Evolutionary conservation across 2,888 invertebrate species (phyloP).

Genomic region (Euzophera pinguis): DNA sequence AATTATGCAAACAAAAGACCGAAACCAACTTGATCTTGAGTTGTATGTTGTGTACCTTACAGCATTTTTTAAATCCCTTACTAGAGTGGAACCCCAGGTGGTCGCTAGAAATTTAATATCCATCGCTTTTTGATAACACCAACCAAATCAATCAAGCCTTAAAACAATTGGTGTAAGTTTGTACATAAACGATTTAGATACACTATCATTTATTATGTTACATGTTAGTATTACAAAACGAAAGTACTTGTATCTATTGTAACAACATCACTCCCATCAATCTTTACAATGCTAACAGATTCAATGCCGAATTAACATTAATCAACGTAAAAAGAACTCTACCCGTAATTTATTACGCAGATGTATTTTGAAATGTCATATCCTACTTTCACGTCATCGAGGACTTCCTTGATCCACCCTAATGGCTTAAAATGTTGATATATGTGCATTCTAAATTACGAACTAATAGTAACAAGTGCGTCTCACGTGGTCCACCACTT

Average conservation of each 20-base stretch:
- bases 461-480: constrained; percentile 60
- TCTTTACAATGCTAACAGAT: not conserved
- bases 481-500: constrained; percentile 31
- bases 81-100: too few species aligned
- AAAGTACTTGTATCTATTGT: too few species aligned
- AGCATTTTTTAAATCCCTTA: too few species aligned
- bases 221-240: not conserved
- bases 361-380: constrained; percentile 50
- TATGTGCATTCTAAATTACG: constrained; percentile 55
- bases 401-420: constrained; percentile 63
- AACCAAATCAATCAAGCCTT: too few species aligned
- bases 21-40: too few species aligned
- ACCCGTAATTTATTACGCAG: constrained; percentile 23
- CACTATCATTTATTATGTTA: not conserved
- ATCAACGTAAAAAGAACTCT: constrained; percentile 9
- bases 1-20: not conserved
- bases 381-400: constrained; percentile 61
- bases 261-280: not conserved
- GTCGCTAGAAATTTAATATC: too few species aligned
- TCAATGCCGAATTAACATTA: not conserved
- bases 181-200: too few species aligned
- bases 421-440: constrained; percentile 63
- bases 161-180: too few species aligned
- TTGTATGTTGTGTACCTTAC: too few species aligned
- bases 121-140: too few species aligned